Evolutionary conservation across 2,113 vertebrate species (phyloP), one percentile per base, ranked within the genome.

Genomic region (Melanerpes formicivorus): DNA sequence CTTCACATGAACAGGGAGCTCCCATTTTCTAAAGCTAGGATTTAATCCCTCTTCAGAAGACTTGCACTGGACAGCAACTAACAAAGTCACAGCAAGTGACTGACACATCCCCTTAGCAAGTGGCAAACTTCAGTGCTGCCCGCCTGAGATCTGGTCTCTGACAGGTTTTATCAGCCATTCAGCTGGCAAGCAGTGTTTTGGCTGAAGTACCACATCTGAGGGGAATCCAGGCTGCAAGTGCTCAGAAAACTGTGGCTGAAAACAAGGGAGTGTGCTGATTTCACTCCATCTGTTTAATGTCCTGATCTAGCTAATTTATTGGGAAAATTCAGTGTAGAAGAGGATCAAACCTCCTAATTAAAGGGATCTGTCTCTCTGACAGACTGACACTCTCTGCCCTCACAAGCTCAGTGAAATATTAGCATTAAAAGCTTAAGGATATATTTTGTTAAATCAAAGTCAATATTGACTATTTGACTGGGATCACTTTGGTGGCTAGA

Each of bases 81-180:
- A 50, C 48, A 8, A 76, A 55, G 46, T 48, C 50, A 42, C 40
- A 6, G 0, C 10, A 58, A 70, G 62, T 7, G 14, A 16, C 32
- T 9, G 34, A 56, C 0, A 3, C 82, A 14, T 5, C 6, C 5
- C 17, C 23, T 37, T 69, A n/a, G 81, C 3, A 5, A 2, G 0
- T 27, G 15, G 40, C 22, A 72, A 73, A 21, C 5, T 59, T 42
- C 59, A 66, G 54, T n/a, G 19, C 58, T 64, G n/a, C 69, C 29
- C 80, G 69, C 42, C 58, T 6, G 26, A 66, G 37, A 55, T 14
- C 34, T 77, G n/a, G 6, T 40, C 52, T 81, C 40, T 73, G 32
- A 44, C 11, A 37, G 50, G 62, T 54, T 87, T 54, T 34, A 46
- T 30, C 29, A 81, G 22, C 40, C 52, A 13, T 58, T 59, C 67